These are phyloP conservation scores for Carassius carassius DNA, from an alignment of 2,113 vertebrate species.

Conservation along the genomic window DNA sequence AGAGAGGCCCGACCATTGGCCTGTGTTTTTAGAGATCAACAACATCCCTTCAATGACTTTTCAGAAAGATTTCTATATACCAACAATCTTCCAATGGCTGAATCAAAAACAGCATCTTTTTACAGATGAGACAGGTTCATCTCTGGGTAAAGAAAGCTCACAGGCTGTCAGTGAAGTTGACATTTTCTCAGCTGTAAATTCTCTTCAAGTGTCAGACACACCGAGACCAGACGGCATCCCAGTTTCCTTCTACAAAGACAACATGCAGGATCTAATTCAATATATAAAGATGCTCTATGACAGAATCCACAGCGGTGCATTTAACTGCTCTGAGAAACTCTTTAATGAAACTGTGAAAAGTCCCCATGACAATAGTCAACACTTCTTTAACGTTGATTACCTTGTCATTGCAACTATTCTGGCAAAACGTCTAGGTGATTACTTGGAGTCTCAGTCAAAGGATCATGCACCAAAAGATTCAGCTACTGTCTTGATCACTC, in stretches of 20 bases:
- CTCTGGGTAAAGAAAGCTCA: not conserved
- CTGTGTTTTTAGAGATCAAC: no score
- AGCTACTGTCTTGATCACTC: not conserved
- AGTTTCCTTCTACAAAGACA: slow-evolving; percentile 33
- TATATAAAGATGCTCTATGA: slow-evolving; percentile 23
- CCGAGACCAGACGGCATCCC: slow-evolving; percentile 37
- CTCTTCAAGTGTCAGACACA: slow-evolving; percentile 41
- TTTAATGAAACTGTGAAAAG: slow-evolving; percentile 8
- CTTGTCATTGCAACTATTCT: slow-evolving; percentile 19
- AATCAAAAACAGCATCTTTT: no score
- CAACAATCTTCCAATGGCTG: no score
- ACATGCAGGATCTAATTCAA: not conserved
- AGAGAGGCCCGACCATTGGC: no score
- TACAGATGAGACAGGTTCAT: no score
- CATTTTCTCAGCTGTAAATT: slow-evolving; percentile 19
- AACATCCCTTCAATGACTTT: no score
- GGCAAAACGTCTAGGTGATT: not conserved
- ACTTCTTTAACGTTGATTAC: slow-evolving; percentile 13
- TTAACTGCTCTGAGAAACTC: not conserved
- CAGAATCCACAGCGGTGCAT: not conserved
- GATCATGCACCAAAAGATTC: not conserved
- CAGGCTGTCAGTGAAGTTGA: slow-evolving; percentile 14
- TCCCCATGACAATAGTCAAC: not conserved
- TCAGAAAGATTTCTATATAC: no score
- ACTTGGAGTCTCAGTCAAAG: slow-evolving; percentile 5